These are phyloP conservation scores for Bradysia coprophila DNA, from an alignment of 1,140 invertebrate species.

Conservation along the genomic window DNA sequence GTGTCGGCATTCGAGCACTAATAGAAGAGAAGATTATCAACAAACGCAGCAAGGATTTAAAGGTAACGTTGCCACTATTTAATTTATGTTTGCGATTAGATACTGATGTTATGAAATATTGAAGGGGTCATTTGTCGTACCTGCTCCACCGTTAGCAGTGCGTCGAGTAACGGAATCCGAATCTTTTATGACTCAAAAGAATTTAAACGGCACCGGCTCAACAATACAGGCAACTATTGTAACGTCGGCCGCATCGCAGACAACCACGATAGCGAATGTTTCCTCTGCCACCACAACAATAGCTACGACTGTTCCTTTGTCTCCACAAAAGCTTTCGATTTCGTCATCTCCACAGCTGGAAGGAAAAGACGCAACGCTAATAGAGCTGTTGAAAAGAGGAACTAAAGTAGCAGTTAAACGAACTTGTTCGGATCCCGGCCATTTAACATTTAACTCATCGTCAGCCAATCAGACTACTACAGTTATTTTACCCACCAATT, in stretches of 20 bases:
- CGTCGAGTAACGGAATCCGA: conserved; percentile 20
- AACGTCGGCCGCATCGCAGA: conserved; percentile 11
- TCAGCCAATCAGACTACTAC: conserved; percentile 16
- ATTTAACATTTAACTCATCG: conserved; percentile 12
- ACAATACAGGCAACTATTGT: conserved; percentile 8
- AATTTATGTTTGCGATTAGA: no score
- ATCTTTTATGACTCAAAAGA: conserved; percentile 18
- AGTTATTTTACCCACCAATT: conserved; percentile 14
- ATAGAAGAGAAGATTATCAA: conserved; percentile 87
- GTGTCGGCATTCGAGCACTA: conserved; percentile 65
- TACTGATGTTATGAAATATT: no score
- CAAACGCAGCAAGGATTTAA: conserved; percentile 33
- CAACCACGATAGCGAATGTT: conserved; percentile 16
- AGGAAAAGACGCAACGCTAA: conserved; percentile 32
- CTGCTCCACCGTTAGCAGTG: conserved; percentile 16
- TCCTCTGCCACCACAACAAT: conserved; percentile 8
- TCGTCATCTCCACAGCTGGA: conserved; percentile 4
- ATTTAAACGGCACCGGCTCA: not conserved
- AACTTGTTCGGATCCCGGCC: conserved; percentile 10
- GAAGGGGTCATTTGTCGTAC: conserved; percentile 22
- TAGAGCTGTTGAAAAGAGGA: conserved; percentile 40
- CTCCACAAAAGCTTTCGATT: not conserved
- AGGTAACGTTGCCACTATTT: no score
- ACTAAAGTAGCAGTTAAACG: conserved; percentile 48
- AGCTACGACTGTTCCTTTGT: not conserved